phyloP scores from a whole-genome alignment of 2,888 invertebrate species.

The Lepidocyrtinus sp. region DNA sequence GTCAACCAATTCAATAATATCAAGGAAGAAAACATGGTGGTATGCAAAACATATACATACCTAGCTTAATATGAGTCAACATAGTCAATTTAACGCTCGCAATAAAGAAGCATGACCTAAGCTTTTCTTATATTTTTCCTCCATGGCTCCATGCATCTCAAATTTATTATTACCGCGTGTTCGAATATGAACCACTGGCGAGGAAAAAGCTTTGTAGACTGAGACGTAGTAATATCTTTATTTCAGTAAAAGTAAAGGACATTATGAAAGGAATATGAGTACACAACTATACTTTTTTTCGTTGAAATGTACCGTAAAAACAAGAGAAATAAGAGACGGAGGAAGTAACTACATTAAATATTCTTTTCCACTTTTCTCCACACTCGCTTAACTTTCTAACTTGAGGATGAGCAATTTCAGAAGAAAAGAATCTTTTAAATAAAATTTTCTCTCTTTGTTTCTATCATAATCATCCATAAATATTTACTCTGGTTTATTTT shows the following conservation, averaged over 20 bases:
- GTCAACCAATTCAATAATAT: not conserved
- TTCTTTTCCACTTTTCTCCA: conserved; percentile 1
- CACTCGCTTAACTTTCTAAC: not conserved
- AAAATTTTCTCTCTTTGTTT: conserved; percentile 25
- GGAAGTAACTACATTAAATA: conserved; percentile 25
- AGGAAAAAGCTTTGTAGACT: too few relatives aligned
- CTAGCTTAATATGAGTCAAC: not conserved
- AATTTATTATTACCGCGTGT: too few relatives aligned
- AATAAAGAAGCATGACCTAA: too few relatives aligned
- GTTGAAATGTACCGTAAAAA: not conserved
- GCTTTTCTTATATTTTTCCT: too few relatives aligned
- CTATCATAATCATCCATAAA: conserved; percentile 35
- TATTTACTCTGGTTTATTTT: conserved; percentile 19
- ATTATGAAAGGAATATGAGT: not conserved
- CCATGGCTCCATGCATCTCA: too few relatives aligned
- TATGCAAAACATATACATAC: not conserved
- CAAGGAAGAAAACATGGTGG: too few relatives aligned
- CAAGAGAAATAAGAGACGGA: conserved; percentile 1
- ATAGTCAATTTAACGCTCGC: not conserved
- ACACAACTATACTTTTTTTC: not conserved
- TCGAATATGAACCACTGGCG: too few relatives aligned
- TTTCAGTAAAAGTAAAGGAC: too few relatives aligned
- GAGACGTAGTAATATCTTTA: too few relatives aligned
- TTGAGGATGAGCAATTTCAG: too few relatives aligned
- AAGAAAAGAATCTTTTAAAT: conserved; percentile 19